Percentiles rank a stretch among this genome's conserved stretches.
phyloP scores from a whole-genome alignment of 2,888 invertebrate species.

The Agrochola litura region DNA sequence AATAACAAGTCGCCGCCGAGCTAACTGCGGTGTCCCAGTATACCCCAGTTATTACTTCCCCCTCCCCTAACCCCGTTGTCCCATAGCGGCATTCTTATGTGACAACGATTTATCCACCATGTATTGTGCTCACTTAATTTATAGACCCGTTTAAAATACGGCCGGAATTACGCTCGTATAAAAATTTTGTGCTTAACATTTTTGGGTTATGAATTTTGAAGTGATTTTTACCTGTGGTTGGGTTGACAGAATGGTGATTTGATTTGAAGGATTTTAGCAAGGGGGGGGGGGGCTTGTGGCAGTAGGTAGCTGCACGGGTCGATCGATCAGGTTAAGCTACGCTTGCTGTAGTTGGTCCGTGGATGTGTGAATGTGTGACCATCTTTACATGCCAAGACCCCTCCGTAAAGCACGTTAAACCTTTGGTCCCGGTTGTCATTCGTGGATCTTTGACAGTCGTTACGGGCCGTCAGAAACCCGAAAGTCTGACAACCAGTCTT shows the following conservation, averaged over 20 bases:
- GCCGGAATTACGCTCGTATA: slow-evolving; percentile 81
- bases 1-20: slow-evolving; percentile 83
- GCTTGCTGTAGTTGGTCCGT: too few species aligned
- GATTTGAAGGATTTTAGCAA: neutral
- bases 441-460: too few species aligned
- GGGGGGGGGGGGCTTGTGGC: too few species aligned
- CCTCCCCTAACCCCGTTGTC: slow-evolving; percentile 69
- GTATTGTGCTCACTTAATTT: slow-evolving; percentile 88
- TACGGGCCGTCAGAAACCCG: too few species aligned
- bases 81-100: slow-evolving; percentile 89
- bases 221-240: slow-evolving; percentile 38
- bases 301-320: too few species aligned
- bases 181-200: slow-evolving; percentile 69
- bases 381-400: too few species aligned
- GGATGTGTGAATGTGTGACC: too few species aligned
- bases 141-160: slow-evolving; percentile 84
- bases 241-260: slow-evolving; percentile 2
- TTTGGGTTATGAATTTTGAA: slow-evolving; percentile 55
- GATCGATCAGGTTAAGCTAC: too few species aligned
- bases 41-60: slow-evolving; percentile 85
- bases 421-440: too few species aligned
- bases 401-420: too few species aligned
- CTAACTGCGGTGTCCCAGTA: slow-evolving; percentile 86
- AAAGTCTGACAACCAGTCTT: too few species aligned
- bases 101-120: slow-evolving; percentile 89